A percentile compares a stretch with the other conserved stretches of the same genome.
These are phyloP conservation scores for Pogonomyrmex californicus DNA, from an alignment of 1,140 invertebrate species.

Conservation along the genomic window DNA sequence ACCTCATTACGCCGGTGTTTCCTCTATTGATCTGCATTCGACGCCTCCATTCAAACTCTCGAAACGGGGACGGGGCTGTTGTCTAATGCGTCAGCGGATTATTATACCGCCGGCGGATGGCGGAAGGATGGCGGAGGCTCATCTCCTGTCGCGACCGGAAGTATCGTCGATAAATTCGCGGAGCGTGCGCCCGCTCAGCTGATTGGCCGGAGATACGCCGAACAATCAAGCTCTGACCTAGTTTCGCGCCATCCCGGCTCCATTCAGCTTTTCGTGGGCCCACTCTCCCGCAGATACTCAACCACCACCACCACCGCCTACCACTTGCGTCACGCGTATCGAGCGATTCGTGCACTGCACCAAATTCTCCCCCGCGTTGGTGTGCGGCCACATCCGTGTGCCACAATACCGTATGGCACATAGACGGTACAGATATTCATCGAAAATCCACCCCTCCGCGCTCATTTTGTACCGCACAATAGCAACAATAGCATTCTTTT, in stretches of 20 bases:
- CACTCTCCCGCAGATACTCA: conserved; percentile 53
- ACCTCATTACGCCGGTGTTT: background rate
- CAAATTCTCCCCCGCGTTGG: conserved; percentile 38
- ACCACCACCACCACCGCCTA: conserved; percentile 54
- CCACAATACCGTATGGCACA: conserved; percentile 5
- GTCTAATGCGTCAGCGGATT: conserved; percentile 21
- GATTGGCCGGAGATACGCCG: conserved; percentile 66
- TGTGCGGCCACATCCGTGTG: conserved; percentile 10
- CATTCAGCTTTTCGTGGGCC: conserved; percentile 81
- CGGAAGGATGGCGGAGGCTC: background rate
- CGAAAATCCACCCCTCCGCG: background rate
- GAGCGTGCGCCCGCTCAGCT: conserved; percentile 43
- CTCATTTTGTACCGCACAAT: background rate
- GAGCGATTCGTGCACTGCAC: conserved; percentile 75
- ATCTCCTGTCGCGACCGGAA: conserved; percentile 25
- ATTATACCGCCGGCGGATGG: background rate
- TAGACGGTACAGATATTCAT: background rate
- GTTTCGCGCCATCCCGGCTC: conserved; percentile 71
- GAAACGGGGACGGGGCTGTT: background rate
- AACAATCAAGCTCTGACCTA: conserved; percentile 76
- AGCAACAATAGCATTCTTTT: conserved; percentile 7
- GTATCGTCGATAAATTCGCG: conserved; percentile 35
- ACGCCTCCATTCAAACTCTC: conserved; percentile 1
- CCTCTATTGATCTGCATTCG: conserved; percentile 5
- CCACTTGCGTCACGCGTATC: conserved; percentile 79